phyloP scores from a whole-genome alignment of 2,888 invertebrate species.

The Drosophila histrio region DNA sequence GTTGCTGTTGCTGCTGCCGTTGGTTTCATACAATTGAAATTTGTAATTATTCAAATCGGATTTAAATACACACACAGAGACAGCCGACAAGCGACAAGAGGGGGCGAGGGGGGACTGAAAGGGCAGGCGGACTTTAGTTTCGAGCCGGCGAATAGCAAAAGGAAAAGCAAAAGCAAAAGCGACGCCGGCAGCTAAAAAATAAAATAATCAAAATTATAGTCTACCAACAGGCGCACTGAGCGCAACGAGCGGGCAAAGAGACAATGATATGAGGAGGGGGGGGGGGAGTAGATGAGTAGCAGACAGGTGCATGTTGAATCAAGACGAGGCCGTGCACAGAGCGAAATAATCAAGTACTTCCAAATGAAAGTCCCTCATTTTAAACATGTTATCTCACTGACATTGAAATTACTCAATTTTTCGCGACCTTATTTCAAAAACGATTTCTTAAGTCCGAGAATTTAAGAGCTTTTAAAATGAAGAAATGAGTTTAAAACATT shows the following conservation, averaged over 20 bases:
- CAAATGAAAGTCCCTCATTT: no score
- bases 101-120: slow-evolving; percentile 1
- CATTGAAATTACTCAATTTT: no score
- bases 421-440: no score
- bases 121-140: slow-evolving; percentile 47
- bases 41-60: slow-evolving; percentile 78
- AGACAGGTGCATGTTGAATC: slow-evolving; percentile 64
- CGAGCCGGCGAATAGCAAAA: slow-evolving; percentile 24
- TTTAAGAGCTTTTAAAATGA: no score
- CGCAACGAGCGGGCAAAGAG: background rate
- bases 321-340: slow-evolving; percentile 40
- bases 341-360: no score
- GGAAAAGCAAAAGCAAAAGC: background rate
- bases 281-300: background rate
- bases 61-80: slow-evolving; percentile 57
- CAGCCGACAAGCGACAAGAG: background rate
- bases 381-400: no score
- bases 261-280: background rate
- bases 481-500: no score
- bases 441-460: no score
- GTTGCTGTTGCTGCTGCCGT: slow-evolving; percentile 39
- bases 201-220: slow-evolving; percentile 59
- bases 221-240: slow-evolving; percentile 21
- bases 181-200: slow-evolving; percentile 24
- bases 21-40: slow-evolving; percentile 76